A percentile compares a stretch with the other conserved stretches of the same genome.
Evolutionary conservation across 2,113 vertebrate genomes (phyloP).

Genomic region (Sturnira hondurensis): DNA sequence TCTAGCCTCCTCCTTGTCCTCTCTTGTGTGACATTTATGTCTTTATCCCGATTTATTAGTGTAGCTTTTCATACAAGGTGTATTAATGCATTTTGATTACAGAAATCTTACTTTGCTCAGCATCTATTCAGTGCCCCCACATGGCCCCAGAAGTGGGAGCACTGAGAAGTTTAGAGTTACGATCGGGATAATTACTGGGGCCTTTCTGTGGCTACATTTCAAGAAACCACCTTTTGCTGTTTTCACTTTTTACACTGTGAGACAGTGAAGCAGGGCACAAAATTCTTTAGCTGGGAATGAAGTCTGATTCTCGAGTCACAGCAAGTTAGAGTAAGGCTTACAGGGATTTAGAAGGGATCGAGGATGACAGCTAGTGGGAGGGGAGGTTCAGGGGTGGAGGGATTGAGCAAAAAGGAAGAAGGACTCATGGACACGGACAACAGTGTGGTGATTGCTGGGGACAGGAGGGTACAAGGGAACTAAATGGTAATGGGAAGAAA

Average conservation of each 20-base stretch:
- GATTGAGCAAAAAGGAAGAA: no score
- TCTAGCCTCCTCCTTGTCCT: constrained; percentile 16
- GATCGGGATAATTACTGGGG: not conserved
- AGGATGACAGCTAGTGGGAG: no score
- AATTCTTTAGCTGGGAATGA: not conserved
- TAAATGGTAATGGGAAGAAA: no score
- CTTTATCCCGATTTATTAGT: constrained; percentile 20
- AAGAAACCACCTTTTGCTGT: not conserved
- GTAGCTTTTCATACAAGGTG: not conserved
- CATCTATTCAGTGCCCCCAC: not conserved
- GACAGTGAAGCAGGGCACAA: not conserved
- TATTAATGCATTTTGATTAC: not conserved
- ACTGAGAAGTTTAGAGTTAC: not conserved
- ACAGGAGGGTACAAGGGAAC: no score
- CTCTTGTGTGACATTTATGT: constrained; percentile 12
- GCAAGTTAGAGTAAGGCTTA: not conserved
- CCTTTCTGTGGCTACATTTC: not conserved
- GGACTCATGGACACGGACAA: no score
- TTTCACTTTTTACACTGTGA: not conserved
- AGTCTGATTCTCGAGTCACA: not conserved
- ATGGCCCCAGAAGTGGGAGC: not conserved
- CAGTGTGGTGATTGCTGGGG: no score
- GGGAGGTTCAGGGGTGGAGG: no score
- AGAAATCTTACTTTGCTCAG: not conserved
- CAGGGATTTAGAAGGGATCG: constrained; percentile 4